Evolutionary conservation across 2,797 vertebrate genomes (phyloP).

Genomic region (Enteromius anoplus): DNA sequence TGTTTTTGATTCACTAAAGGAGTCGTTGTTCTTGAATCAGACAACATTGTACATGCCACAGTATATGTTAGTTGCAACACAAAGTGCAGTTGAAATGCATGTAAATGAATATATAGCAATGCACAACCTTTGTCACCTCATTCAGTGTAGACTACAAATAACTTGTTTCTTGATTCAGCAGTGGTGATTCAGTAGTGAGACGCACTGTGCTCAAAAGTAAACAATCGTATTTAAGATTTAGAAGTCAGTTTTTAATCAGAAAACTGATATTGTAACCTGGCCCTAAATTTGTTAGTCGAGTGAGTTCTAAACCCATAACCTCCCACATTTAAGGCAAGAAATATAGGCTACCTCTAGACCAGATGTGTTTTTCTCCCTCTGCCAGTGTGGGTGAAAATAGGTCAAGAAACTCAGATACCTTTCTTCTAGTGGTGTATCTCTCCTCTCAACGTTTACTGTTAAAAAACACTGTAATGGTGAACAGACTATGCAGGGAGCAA

Average conservation of each 20-base stretch:
- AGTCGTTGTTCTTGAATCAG: neutral
- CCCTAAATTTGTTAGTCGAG: neutral
- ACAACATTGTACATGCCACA: neutral
- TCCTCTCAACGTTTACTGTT: slow-evolving; percentile 46
- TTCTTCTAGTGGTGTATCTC: slow-evolving; percentile 25
- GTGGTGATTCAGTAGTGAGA: neutral
- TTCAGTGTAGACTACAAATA: neutral
- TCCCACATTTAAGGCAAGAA: neutral
- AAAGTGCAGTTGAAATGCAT: neutral
- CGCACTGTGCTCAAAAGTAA: neutral
- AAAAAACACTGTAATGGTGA: slow-evolving; percentile 75
- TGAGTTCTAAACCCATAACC: neutral
- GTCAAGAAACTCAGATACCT: slow-evolving; percentile 22
- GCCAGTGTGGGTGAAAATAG: slow-evolving; percentile 45
- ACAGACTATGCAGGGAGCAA: slow-evolving; percentile 83
- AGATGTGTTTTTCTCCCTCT: neutral
- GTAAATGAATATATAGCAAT: neutral
- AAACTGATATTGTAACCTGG: neutral
- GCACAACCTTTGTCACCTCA: neutral
- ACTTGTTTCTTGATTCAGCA: neutral
- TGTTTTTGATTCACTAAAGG: neutral
- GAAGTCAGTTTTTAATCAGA: neutral
- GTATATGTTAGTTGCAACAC: neutral
- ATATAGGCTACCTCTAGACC: neutral
- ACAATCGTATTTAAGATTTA: neutral